phyloP scores from a whole-genome alignment of 2,113 vertebrate genomes.

The Hipposideros armiger region DNA sequence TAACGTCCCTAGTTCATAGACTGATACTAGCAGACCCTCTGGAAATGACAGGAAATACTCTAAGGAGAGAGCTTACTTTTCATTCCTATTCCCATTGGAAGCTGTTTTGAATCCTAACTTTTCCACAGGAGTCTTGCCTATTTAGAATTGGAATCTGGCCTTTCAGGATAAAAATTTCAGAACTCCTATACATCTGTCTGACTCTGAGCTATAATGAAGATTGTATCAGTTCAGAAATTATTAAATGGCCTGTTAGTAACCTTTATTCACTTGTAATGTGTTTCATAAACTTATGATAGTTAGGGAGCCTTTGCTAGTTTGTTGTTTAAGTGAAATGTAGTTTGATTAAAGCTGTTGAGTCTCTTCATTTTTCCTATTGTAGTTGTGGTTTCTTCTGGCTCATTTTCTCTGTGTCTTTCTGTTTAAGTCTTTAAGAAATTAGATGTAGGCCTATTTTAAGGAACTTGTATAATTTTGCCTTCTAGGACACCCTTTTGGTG shows the following conservation, averaged over 20 bases:
- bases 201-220: conserved; percentile 28
- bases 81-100: neutral
- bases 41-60: neutral
- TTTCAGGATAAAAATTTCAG: conserved; percentile 47
- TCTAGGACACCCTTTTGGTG: neutral
- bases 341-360: neutral
- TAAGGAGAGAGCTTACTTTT: conserved; percentile 16
- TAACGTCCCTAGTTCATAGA: neutral
- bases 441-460: neutral
- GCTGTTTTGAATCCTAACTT: conserved; percentile 20
- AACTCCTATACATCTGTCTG: neutral
- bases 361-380: neutral
- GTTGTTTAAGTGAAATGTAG: neutral
- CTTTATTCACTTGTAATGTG: neutral
- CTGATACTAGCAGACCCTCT: neutral
- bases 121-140: neutral
- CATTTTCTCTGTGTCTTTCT: neutral
- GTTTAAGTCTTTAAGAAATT: neutral
- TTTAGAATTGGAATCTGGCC: conserved; percentile 42
- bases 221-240: neutral
- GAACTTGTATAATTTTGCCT: neutral
- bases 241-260: neutral
- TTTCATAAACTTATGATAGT: conserved; percentile 22
- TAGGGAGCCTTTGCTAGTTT: conserved; percentile 4
- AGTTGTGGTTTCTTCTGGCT: neutral